These are phyloP conservation scores for Chondrosia reniformis DNA, from an alignment of 37 sponge, comb jelly and placozoan species.

Conservation along the genomic window DNA sequence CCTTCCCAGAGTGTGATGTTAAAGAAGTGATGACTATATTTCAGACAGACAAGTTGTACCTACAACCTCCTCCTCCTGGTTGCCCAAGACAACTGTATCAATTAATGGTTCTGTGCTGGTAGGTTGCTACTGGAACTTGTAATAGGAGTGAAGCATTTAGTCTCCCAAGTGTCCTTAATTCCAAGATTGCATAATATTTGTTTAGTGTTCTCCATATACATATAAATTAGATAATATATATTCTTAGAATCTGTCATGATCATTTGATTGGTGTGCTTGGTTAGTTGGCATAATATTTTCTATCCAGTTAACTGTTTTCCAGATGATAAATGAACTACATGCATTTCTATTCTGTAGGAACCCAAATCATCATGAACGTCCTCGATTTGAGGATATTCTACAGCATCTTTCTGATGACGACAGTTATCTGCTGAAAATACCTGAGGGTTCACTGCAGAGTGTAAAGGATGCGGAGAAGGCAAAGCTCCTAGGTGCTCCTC, in stretches of 20 bases:
- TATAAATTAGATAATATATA: too few relatives aligned
- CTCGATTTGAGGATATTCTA: not conserved
- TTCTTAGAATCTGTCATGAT: too few relatives aligned
- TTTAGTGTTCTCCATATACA: not conserved
- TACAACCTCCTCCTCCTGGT: constrained; percentile 17
- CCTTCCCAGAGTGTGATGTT: not conserved
- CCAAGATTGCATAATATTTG: not conserved
- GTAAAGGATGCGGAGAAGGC: not conserved
- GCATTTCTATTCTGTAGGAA: not conserved
- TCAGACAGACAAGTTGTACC: not conserved
- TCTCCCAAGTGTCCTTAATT: too few relatives aligned
- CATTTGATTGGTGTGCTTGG: not conserved
- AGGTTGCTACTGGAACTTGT: not conserved
- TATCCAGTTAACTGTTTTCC: not conserved
- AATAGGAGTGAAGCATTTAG: not conserved
- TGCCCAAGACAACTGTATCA: constrained; percentile 21
- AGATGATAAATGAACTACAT: not conserved
- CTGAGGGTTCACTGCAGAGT: not conserved
- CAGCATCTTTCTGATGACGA: not conserved
- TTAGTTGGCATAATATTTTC: not conserved
- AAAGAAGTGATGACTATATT: not conserved
- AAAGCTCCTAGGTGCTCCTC: not conserved
- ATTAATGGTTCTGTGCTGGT: constrained; percentile 43
- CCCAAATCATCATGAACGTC: not conserved
- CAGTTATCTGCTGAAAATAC: not conserved